phyloP scores from a whole-genome alignment of 2,113 vertebrate genomes.

The Rissa tridactyla region DNA sequence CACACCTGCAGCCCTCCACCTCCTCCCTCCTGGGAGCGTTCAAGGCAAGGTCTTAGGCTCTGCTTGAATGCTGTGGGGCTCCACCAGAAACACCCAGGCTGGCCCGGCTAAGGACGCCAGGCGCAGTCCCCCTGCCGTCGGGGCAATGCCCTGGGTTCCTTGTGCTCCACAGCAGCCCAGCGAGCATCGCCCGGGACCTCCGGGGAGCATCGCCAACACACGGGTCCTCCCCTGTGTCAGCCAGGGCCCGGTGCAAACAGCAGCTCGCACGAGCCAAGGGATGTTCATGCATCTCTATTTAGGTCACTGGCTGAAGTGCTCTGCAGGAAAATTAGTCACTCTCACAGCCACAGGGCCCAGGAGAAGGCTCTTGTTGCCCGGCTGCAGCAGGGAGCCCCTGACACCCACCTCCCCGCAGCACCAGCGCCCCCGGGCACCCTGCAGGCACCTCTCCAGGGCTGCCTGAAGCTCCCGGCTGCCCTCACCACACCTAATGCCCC shows the following conservation, averaged over 20 bases:
- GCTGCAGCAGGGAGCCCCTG: rapidly evolving
- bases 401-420: rapidly evolving
- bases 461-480: not conserved
- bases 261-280: not conserved
- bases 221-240: not conserved
- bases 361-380: not conserved
- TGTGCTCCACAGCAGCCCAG: rapidly evolving
- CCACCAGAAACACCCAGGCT: not conserved
- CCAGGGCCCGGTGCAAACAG: not conserved
- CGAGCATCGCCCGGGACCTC: rapidly evolving
- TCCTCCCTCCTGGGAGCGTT: rapidly evolving
- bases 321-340: not conserved
- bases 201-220: rapidly evolving
- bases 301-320: slow-evolving; percentile 50
- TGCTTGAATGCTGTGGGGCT: rapidly evolving
- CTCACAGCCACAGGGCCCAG: not conserved
- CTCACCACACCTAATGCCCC: rapidly evolving
- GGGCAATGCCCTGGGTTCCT: not conserved
- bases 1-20: rapidly evolving
- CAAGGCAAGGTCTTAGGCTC: not conserved
- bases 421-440: not conserved
- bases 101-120: rapidly evolving
- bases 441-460: not conserved
- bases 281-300: not conserved
- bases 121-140: rapidly evolving